phyloP scores from a whole-genome alignment of 2,888 invertebrate genomes.

The Stenurella melanura region DNA sequence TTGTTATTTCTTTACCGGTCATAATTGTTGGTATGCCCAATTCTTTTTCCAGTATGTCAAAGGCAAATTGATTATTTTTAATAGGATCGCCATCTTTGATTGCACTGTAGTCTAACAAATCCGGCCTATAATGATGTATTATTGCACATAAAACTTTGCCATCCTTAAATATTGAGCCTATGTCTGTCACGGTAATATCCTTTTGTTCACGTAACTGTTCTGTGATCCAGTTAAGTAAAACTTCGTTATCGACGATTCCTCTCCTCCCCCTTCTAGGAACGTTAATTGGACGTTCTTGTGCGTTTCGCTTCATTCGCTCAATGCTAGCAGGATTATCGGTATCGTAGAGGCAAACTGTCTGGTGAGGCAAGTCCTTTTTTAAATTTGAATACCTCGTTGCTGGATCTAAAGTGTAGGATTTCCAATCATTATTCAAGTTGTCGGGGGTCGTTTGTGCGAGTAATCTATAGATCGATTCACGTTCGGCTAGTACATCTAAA shows the following conservation, averaged over 20 bases:
- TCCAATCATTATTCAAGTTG: slow-evolving; percentile 93
- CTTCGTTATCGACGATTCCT: slow-evolving; percentile 78
- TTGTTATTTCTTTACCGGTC: no score
- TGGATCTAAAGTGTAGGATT: slow-evolving; percentile 90
- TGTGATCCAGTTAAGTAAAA: slow-evolving; percentile 86
- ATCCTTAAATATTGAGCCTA: slow-evolving; percentile 82
- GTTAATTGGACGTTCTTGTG: slow-evolving; percentile 69
- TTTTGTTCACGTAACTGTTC: slow-evolving; percentile 81
- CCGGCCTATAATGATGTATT: slow-evolving; percentile 91
- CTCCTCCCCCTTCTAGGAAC: slow-evolving; percentile 80
- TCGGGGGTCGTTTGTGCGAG: slow-evolving; percentile 97
- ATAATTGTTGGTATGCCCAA: no score
- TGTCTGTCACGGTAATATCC: slow-evolving; percentile 78
- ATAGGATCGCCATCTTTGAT: slow-evolving; percentile 79
- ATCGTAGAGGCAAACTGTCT: slow-evolving; percentile 83
- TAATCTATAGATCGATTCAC: slow-evolving; percentile 90
- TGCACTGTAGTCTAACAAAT: slow-evolving; percentile 85
- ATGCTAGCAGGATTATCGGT: slow-evolving; percentile 81
- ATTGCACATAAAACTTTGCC: slow-evolving; percentile 83
- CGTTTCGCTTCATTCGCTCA: slow-evolving; percentile 74
- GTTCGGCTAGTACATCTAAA: slow-evolving; percentile 91
- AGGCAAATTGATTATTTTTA: slow-evolving; percentile 87
- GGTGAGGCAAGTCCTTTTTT: slow-evolving; percentile 83
- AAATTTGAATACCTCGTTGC: slow-evolving; percentile 90
- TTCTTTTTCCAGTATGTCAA: slow-evolving; percentile 89